These are phyloP conservation scores for Heteromurus nitidus DNA, from an alignment of 2,888 invertebrate genomes.

Conservation along the genomic window DNA sequence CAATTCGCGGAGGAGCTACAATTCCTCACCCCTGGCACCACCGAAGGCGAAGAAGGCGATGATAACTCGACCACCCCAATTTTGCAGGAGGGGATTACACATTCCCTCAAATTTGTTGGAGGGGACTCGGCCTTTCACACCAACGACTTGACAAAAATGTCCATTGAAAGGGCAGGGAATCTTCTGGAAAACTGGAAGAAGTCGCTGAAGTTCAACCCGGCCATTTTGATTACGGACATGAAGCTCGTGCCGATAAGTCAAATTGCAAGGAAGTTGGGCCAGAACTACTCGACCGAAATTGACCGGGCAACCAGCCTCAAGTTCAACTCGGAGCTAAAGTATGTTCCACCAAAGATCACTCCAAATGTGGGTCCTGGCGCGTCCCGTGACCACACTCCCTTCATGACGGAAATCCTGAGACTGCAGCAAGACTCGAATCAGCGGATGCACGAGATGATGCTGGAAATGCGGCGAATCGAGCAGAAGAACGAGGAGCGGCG, in stretches of 20 bases:
- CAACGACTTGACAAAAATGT: conserved; percentile 43
- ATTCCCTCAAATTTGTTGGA: conserved; percentile 43
- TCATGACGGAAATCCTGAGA: conserved; percentile 23
- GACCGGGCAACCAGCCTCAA: conserved; percentile 38
- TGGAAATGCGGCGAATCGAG: not conserved
- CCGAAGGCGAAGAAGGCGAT: not conserved
- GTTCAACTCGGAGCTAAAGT: conserved; percentile 50
- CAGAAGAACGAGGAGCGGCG: not conserved
- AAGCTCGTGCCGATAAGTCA: conserved; percentile 55
- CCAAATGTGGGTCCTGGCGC: not conserved
- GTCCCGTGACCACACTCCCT: not conserved
- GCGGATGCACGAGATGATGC: conserved; percentile 16
- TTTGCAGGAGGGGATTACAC: not conserved
- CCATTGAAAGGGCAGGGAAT: conserved; percentile 25
- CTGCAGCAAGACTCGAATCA: not conserved
- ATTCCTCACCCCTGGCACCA: not conserved
- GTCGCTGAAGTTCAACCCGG: conserved; percentile 44
- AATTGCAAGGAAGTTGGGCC: conserved; percentile 51
- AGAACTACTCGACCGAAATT: conserved; percentile 47
- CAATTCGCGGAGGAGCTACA: conserved; percentile 55
- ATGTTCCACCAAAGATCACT: not conserved
- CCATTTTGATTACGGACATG: conserved; percentile 47
- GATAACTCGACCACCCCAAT: not conserved
- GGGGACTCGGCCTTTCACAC: conserved; percentile 53
- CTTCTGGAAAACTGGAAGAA: conserved; percentile 63